phyloP scores from a whole-genome alignment of 2,797 vertebrate species.

The Heteromormyrus szaboi region DNA sequence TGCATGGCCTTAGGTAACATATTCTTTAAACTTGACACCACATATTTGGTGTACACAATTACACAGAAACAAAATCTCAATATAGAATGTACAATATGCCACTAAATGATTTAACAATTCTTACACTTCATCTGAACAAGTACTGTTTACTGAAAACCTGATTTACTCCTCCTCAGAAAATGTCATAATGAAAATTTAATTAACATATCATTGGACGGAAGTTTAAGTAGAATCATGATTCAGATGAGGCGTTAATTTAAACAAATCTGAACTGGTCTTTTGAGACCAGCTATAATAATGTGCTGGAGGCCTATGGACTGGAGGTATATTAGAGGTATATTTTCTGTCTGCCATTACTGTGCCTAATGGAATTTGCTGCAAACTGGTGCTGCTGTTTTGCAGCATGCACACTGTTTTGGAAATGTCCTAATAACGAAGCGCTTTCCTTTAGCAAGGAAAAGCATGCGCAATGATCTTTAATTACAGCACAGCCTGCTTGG shows the following conservation, averaged over 20 bases:
- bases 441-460: background rate
- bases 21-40: background rate
- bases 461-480: background rate
- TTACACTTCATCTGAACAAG: background rate
- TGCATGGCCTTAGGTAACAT: background rate
- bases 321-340: background rate
- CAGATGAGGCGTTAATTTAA: slow-evolving; percentile 47
- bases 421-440: background rate
- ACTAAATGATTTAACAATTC: slow-evolving; percentile 1
- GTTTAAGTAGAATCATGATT: slow-evolving; percentile 44
- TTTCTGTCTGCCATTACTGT: background rate
- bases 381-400: slow-evolving; percentile 17
- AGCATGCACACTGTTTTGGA: background rate
- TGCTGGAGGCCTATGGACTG: slow-evolving; percentile 42
- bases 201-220: slow-evolving; percentile 23
- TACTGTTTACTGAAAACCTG: slow-evolving; percentile 7
- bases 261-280: slow-evolving; percentile 47
- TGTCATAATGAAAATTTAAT: slow-evolving; percentile 1
- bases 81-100: background rate
- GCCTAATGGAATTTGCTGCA: background rate
- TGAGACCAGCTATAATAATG: slow-evolving; percentile 43
- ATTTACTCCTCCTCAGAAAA: background rate
- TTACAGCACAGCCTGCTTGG: background rate
- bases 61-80: background rate
- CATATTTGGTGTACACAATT: background rate